These are phyloP conservation scores for Drosophila athabasca DNA, from an alignment of 1,140 invertebrate genomes.

Conservation along the genomic window DNA sequence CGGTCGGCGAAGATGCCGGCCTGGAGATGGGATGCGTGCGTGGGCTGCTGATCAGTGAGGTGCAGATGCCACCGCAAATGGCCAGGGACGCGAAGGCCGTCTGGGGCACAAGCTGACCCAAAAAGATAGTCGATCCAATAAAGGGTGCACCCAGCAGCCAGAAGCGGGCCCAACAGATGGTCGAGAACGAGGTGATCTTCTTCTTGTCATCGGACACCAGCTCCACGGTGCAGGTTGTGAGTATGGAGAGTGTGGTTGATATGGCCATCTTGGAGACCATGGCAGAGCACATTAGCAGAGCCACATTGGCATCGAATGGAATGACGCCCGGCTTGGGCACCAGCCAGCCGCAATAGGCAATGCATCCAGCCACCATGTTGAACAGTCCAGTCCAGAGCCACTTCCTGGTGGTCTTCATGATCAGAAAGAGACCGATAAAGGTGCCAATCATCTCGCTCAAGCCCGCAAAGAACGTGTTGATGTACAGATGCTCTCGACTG, in stretches of 20 bases:
- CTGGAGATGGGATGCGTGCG: conserved; percentile 70
- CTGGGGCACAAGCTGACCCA: conserved; percentile 79
- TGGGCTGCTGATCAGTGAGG: conserved; percentile 74
- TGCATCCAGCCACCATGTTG: conserved; percentile 75
- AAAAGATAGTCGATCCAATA: conserved; percentile 73
- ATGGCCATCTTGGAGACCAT: conserved; percentile 83
- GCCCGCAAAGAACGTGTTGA: conserved; percentile 82
- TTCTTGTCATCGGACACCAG: conserved; percentile 74
- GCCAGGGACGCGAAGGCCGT: conserved; percentile 74
- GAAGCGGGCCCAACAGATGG: conserved; percentile 82
- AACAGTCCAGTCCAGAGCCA: conserved; percentile 81
- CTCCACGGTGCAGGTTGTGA: conserved; percentile 83
- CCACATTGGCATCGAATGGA: conserved; percentile 64
- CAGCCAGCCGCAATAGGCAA: conserved; percentile 78
- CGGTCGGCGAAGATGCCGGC: conserved; percentile 47
- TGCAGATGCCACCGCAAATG: conserved; percentile 74
- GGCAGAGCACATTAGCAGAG: conserved; percentile 75
- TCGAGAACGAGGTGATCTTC: conserved; percentile 78
- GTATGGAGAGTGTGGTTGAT: conserved; percentile 75
- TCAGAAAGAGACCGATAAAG: conserved; percentile 81
- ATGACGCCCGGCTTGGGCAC: conserved; percentile 69
- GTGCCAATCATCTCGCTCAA: conserved; percentile 83
- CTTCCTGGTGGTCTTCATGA: conserved; percentile 74
- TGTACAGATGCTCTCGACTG: conserved; percentile 81
- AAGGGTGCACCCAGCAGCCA: conserved; percentile 82